Conservation (phyloP, 1,140 invertebrate genomes). For the Hyles euphorbiae region DNA sequence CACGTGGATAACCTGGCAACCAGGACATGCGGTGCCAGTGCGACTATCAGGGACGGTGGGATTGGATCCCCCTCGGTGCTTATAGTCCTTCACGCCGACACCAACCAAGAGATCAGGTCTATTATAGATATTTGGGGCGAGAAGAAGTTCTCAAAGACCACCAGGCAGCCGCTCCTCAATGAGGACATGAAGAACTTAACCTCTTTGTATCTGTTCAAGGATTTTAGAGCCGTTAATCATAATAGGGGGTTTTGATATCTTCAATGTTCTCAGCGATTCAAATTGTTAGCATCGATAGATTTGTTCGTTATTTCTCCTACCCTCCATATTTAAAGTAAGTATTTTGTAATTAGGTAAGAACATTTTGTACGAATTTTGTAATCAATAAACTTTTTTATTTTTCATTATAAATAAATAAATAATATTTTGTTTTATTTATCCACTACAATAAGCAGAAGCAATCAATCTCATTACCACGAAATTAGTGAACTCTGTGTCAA, state of each 20-base stretch:
- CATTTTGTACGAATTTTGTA: too few relatives aligned
- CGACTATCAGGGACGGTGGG: constrained; percentile 42
- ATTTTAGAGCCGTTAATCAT: constrained; percentile 41
- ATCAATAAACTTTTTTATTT: too few relatives aligned
- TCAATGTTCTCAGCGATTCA: too few relatives aligned
- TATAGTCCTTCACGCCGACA: constrained; percentile 44
- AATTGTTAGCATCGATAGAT: too few relatives aligned
- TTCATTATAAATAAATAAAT: too few relatives aligned
- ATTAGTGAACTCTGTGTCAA: too few relatives aligned
- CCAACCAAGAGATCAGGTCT: constrained; percentile 52
- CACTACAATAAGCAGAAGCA: too few relatives aligned
- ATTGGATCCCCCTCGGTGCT: constrained; percentile 39
- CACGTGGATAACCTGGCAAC: constrained; percentile 59
- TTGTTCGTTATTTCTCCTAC: too few relatives aligned
- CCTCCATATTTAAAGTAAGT: too few relatives aligned
- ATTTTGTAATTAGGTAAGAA: too few relatives aligned
- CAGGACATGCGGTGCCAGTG: constrained; percentile 48
- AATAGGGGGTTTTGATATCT: constrained; percentile 31
- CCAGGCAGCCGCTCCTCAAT: constrained; percentile 3
- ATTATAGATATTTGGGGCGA: constrained; percentile 60
- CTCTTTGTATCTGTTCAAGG: constrained; percentile 40
- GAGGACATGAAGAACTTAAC: constrained; percentile 29
- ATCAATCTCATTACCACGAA: too few relatives aligned
- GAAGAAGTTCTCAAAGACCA: constrained; percentile 14
- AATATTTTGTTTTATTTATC: too few relatives aligned